Conservation (phyloP, 30 jellyfish, hydroid and myxozoan genomes). For the Aurelia sp. region DNA sequence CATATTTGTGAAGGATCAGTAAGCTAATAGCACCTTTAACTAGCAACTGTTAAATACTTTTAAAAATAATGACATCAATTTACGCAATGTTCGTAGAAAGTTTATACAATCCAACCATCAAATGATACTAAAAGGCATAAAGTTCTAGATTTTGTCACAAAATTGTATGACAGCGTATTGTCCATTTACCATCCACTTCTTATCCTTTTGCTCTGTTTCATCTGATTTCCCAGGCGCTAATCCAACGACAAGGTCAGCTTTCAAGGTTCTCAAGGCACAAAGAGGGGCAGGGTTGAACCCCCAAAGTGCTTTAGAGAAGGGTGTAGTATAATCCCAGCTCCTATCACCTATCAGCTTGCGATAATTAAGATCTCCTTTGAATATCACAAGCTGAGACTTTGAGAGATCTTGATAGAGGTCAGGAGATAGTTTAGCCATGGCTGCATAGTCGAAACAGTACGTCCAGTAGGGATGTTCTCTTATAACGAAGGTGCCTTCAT, state of each 20-base stretch:
- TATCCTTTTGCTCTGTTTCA: conserved; percentile 69
- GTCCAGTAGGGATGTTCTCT: conserved; percentile 91
- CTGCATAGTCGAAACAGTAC: conserved; percentile 81
- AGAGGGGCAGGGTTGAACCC: conserved; percentile 97
- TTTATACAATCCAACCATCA: background rate
- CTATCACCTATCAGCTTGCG: conserved; percentile 95
- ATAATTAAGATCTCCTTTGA: conserved; percentile 97
- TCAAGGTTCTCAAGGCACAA: conserved; percentile 90
- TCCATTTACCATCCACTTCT: conserved; percentile 90
- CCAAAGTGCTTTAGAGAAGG: conserved; percentile 74
- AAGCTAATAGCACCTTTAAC: background rate
- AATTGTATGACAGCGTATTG: conserved; percentile 89
- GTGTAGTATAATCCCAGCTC: conserved; percentile 85
- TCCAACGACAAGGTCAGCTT: conserved; percentile 93
- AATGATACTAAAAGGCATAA: background rate
- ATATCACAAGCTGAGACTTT: conserved; percentile 74
- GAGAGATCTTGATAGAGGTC: conserved; percentile 77
- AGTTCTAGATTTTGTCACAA: conserved; percentile 63
- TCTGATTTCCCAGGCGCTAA: conserved; percentile 82
- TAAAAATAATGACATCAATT: background rate
- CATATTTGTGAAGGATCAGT: no score
- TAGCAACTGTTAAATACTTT: no score
- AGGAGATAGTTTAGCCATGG: conserved; percentile 72
- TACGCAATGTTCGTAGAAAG: background rate
- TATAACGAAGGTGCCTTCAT: conserved; percentile 75